phyloP scores from a whole-genome alignment of 2,888 invertebrate species.

The Hydraecia micacea region DNA sequence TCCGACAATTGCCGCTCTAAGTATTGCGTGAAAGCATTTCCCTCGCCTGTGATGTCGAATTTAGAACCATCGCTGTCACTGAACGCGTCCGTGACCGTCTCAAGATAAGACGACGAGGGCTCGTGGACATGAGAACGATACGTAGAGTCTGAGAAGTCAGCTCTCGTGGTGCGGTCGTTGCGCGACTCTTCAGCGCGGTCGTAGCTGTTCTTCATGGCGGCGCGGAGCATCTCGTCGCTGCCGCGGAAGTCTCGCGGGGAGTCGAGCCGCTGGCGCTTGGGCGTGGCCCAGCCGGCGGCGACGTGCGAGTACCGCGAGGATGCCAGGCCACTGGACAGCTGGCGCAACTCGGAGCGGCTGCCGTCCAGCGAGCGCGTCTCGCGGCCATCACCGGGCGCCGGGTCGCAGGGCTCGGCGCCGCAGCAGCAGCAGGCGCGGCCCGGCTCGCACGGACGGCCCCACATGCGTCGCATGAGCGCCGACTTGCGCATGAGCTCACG shows the following conservation, averaged over 20 bases:
- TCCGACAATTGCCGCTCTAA: constrained; percentile 59
- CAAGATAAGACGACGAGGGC: constrained; percentile 63
- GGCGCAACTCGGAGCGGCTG: constrained; percentile 81
- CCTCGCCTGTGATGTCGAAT: constrained; percentile 56
- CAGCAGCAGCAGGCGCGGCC: constrained; percentile 72
- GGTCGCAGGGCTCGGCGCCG: constrained; percentile 67
- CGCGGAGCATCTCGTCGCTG: constrained; percentile 71
- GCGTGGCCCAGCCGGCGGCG: constrained; percentile 68
- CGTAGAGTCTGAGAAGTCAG: constrained; percentile 69
- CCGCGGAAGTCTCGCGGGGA: constrained; percentile 62
- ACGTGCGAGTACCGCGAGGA: constrained; percentile 52
- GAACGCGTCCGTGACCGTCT: constrained; percentile 61
- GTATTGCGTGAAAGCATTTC: constrained; percentile 50
- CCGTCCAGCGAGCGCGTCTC: constrained; percentile 80
- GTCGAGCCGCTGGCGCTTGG: constrained; percentile 74
- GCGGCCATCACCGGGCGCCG: constrained; percentile 42
- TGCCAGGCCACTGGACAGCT: constrained; percentile 68
- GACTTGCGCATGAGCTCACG: constrained; percentile 84
- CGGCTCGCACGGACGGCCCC: constrained; percentile 77
- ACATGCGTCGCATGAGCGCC: constrained; percentile 82
- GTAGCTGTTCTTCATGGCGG: constrained; percentile 74
- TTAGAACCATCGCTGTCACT: constrained; percentile 69
- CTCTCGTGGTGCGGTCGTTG: constrained; percentile 48
- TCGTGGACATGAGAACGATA: constrained; percentile 67
- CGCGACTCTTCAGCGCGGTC: constrained; percentile 68